Percentiles rank a stretch among this genome's conserved stretches.
Conservation (phyloP, 2,797 vertebrate genomes). For the Cossypha niveicapilla region DNA sequence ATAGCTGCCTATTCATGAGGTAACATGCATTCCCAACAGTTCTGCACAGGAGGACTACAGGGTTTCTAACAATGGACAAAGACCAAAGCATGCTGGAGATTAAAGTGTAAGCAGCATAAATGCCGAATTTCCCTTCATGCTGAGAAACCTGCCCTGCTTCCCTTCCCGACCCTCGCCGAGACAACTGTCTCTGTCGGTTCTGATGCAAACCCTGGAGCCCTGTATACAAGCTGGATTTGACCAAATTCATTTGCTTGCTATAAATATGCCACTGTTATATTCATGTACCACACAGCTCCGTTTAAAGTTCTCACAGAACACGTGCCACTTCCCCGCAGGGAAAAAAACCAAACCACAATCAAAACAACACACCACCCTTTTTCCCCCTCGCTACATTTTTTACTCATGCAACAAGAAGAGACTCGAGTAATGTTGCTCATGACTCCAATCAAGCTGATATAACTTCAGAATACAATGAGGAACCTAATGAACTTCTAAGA, state of each 20-base stretch:
- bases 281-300: background rate
- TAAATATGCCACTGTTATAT: background rate
- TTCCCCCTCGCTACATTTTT: background rate
- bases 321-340: background rate
- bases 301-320: background rate
- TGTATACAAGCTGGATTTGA: background rate
- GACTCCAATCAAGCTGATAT: fast-evolving
- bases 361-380: background rate
- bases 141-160: background rate
- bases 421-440: background rate
- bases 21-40: background rate
- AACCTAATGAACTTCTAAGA: background rate
- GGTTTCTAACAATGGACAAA: background rate
- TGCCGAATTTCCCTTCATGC: background rate
- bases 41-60: background rate
- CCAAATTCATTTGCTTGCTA: background rate
- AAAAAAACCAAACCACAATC: background rate
- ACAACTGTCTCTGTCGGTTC: background rate
- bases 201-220: background rate
- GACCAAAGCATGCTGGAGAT: background rate
- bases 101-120: background rate
- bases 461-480: background rate
- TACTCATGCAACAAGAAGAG: background rate
- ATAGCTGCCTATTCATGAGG: background rate
- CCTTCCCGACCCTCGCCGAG: background rate